Percentiles rank a stretch among this genome's conserved stretches.
Evolutionary conservation across 2,113 vertebrate genomes (phyloP).

Genomic region (Atrichornis clamosus): DNA sequence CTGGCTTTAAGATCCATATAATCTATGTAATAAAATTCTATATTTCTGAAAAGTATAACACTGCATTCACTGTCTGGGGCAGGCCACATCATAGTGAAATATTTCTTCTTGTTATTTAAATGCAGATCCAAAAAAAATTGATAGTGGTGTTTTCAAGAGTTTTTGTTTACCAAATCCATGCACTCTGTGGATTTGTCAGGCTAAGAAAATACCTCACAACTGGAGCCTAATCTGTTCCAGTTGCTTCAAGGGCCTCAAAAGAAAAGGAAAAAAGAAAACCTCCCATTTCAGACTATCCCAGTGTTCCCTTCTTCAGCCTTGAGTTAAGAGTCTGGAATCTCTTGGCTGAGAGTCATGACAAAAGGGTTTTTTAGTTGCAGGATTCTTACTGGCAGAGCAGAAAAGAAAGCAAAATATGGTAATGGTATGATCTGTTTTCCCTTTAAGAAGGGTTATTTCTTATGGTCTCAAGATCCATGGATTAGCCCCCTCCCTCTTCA

Average conservation of each 20-base stretch:
- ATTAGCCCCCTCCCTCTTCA: background rate
- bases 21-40: background rate
- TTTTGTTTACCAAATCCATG: slow-evolving; percentile 40
- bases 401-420: background rate
- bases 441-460: background rate
- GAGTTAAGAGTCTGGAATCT: background rate
- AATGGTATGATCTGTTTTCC: background rate
- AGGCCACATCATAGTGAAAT: slow-evolving; percentile 13
- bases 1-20: background rate
- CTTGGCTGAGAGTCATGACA: background rate
- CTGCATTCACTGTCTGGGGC: background rate
- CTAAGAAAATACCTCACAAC: background rate
- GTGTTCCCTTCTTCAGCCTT: background rate
- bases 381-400: background rate
- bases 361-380: background rate
- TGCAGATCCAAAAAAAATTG: background rate
- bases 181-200: slow-evolving; percentile 33
- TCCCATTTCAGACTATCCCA: background rate
- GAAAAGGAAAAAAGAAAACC: background rate
- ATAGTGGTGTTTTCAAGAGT: background rate
- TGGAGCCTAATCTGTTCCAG: background rate
- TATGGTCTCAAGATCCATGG: background rate
- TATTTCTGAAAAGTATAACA: background rate
- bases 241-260: background rate
- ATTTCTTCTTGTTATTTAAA: background rate